Base-by-base conservation (phyloP, 2,797 vertebrate genomes). In the Sebastes kiyomatsui region DNA sequence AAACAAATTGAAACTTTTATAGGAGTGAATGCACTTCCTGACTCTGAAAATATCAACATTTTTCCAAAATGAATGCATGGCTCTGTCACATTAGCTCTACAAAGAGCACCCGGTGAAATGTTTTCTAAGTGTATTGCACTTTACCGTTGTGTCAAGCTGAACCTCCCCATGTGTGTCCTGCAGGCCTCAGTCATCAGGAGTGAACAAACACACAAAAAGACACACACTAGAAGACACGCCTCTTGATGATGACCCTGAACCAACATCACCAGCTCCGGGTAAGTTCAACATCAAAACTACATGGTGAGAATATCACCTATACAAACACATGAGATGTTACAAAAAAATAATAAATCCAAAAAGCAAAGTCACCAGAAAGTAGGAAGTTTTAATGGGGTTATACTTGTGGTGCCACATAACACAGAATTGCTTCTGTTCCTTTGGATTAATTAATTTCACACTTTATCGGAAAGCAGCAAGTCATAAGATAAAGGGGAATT, bases 361-460 rank as follows among this genome's bases (percentile, higher is more conserved):
- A 54, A n/a, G 3, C 10, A 60, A 33, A 74, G 25, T 79, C 32
- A 64, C 6, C 28, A 72, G 18, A 22, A 58, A 52, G 64, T 59
- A 59, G 49, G 62, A 81, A 77, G 23, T 66, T 7, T 27, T 12
- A 61, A 20, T 14, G 1, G 18, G 3, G 7, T 62, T n/a, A 14
- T 9, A 28, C 9, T 52, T 8, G n/a, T 59, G 52, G 30, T 55
- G 20, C 25, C 32, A 27, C 35, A 23, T 10, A 22, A 38, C 38
- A 68, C 64, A 79, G 46, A 65, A 70, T 13, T 32, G 4, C 60
- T 64, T 73, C 25, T 72, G 32, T 86, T 72, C 46, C 12, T 20
- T 61, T n/a, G n/a, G 9, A 46, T 18, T 18, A 67, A 77, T 82
- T 27, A 13, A 86, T 90, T 85, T 88, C 56, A 80, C 79, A 72